A percentile compares a stretch with the other conserved stretches of the same genome.
Evolutionary conservation across 2,888 invertebrate species (phyloP).

Genomic region (Cryptophagus acutangulus): DNA sequence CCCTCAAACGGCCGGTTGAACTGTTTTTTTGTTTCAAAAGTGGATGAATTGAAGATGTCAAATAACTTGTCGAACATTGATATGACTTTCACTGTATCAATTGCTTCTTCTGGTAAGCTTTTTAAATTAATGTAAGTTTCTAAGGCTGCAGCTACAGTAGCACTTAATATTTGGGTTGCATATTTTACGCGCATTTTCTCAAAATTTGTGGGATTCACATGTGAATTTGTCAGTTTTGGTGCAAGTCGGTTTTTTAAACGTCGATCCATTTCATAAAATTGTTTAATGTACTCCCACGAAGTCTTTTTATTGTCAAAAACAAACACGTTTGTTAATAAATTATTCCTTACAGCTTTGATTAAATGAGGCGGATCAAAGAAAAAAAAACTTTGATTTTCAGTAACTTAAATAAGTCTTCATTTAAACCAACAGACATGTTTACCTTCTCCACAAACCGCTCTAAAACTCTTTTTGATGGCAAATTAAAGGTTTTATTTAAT

Average conservation of each 20-base stretch:
- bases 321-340: slow-evolving; percentile 17
- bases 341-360: slow-evolving; percentile 19
- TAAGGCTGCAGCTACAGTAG: slow-evolving; percentile 20
- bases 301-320: slow-evolving; percentile 9
- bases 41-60: slow-evolving; percentile 16
- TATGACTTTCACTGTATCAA: slow-evolving; percentile 14
- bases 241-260: slow-evolving; percentile 13
- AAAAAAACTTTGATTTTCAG: too few species aligned
- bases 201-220: slow-evolving; percentile 21
- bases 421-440: too few species aligned
- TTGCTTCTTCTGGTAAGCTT: slow-evolving; percentile 14
- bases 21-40: slow-evolving; percentile 4
- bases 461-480: too few species aligned
- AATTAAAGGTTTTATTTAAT: too few species aligned
- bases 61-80: slow-evolving; percentile 17
- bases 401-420: too few species aligned
- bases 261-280: slow-evolving; percentile 21
- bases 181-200: slow-evolving; percentile 24
- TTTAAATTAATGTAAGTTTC: slow-evolving; percentile 15
- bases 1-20: slow-evolving; percentile 16
- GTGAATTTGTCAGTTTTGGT: slow-evolving; percentile 22
- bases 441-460: too few species aligned
- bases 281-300: slow-evolving; percentile 17
- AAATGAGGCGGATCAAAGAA: slow-evolving; percentile 18
- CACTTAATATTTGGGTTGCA: slow-evolving; percentile 23